A percentile compares a stretch with the other conserved stretches of the same genome.
phyloP scores from a whole-genome alignment of 2,888 invertebrate genomes.

The Pimpla rufipes region DNA sequence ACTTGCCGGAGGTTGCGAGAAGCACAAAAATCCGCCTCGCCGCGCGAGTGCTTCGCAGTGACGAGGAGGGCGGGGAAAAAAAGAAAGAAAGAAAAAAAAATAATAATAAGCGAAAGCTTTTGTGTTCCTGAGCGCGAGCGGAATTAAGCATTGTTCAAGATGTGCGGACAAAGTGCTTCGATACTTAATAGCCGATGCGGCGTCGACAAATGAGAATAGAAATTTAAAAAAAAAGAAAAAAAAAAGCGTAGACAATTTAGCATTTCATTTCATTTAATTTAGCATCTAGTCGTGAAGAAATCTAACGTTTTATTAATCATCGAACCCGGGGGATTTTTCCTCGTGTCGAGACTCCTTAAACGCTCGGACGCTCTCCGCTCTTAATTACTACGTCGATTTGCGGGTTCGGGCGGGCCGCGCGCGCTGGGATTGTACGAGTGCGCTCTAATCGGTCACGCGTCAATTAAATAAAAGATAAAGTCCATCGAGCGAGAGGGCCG shows the following conservation, averaged over 20 bases:
- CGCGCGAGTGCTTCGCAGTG: not conserved
- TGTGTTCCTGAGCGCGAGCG: not conserved
- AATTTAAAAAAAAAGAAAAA: not conserved
- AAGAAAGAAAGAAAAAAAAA: not conserved
- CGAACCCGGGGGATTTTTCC: slow-evolving; percentile 5
- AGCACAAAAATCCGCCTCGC: not conserved
- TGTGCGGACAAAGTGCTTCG: not conserved
- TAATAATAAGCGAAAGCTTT: slow-evolving; percentile 16
- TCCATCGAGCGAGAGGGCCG: slow-evolving; percentile 39
- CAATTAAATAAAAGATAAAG: slow-evolving; percentile 69
- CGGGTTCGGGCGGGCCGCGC: slow-evolving; percentile 28
- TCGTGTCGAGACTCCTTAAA: slow-evolving; percentile 53
- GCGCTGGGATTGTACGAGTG: slow-evolving; percentile 10
- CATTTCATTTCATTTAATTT: no score
- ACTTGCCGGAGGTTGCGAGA: not conserved
- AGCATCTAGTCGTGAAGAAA: not conserved
- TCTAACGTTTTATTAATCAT: slow-evolving; percentile 10
- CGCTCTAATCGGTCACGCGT: slow-evolving; percentile 61
- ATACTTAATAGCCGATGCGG: not conserved
- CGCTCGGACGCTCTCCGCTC: slow-evolving; percentile 58
- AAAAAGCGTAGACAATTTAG: no score
- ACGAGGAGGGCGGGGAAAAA: not conserved
- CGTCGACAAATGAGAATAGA: not conserved
- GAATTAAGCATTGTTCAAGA: slow-evolving; percentile 15
- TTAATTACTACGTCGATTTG: slow-evolving; percentile 61